These are phyloP conservation scores for Desmophyllum pertusum DNA, from an alignment of 92 coral and sea anemone genomes.

Conservation along the genomic window DNA sequence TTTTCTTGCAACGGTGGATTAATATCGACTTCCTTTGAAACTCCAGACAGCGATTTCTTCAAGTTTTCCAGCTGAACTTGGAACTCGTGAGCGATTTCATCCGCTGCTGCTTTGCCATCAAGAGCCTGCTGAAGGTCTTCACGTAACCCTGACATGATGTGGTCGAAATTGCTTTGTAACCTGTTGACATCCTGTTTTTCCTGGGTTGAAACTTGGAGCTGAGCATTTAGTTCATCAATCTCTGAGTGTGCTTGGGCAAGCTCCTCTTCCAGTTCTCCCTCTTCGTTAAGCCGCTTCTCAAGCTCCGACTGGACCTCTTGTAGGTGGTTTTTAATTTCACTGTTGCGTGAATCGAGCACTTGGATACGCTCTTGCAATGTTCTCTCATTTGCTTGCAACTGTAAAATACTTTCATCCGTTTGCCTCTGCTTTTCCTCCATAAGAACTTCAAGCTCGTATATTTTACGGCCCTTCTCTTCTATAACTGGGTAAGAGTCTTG, in stretches of 20 bases:
- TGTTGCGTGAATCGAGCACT: neutral
- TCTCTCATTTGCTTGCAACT: constrained; percentile 25
- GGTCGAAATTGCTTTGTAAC: constrained; percentile 77
- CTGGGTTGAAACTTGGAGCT: constrained; percentile 49
- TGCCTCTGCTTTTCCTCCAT: constrained; percentile 31
- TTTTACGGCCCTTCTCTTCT: constrained; percentile 41
- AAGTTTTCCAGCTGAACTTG: constrained; percentile 60
- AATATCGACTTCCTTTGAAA: constrained; percentile 1
- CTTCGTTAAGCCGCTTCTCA: constrained; percentile 3
- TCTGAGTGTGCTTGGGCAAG: constrained; percentile 41
- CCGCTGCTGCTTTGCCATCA: constrained; percentile 76
- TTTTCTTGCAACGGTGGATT: neutral
- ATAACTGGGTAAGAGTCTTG: constrained; percentile 35
- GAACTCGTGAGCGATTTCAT: constrained; percentile 85
- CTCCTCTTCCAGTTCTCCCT: constrained; percentile 10
- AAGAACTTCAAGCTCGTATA: constrained; percentile 20
- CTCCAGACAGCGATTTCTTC: constrained; percentile 9
- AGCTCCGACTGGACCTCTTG: constrained; percentile 18
- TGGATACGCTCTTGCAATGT: constrained; percentile 33
- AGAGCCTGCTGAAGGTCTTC: constrained; percentile 84
- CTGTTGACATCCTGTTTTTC: constrained; percentile 70
- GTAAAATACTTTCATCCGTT: constrained; percentile 19
- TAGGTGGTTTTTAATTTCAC: constrained; percentile 24
- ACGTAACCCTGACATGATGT: constrained; percentile 90
- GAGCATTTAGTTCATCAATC: constrained; percentile 32